Evolutionary conservation across 2,888 invertebrate species (phyloP).

Genomic region (Agonopterix alstromeriana): DNA sequence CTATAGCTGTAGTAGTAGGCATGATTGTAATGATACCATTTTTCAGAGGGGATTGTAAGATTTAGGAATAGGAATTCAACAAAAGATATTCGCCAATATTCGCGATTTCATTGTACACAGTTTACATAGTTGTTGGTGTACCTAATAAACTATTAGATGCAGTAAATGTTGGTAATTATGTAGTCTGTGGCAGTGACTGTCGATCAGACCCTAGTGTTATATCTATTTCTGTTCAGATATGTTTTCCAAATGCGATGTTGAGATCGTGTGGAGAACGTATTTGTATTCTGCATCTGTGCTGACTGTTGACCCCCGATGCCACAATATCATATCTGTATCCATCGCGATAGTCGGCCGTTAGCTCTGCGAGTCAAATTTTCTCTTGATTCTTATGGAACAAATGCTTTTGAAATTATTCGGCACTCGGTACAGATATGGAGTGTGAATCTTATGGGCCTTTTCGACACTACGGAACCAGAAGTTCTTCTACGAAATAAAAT

Average conservation of each 20-base stretch:
- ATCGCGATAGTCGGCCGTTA: constrained; percentile 47
- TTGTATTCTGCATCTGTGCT: constrained; percentile 35
- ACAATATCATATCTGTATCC: constrained; percentile 70
- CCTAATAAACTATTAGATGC: no score
- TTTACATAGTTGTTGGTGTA: no score
- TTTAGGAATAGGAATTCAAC: no score
- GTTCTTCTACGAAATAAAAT: neutral
- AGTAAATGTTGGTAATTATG: no score
- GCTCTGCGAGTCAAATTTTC: constrained; percentile 65
- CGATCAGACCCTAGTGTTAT: neutral
- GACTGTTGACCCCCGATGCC: constrained; percentile 43
- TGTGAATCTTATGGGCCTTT: constrained; percentile 56
- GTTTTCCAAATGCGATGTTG: constrained; percentile 28
- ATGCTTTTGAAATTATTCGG: constrained; percentile 16
- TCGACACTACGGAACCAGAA: constrained; percentile 19
- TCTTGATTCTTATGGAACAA: constrained; percentile 18
- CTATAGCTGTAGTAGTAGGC: no score
- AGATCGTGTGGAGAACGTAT: constrained; percentile 38
- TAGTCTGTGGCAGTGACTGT: neutral
- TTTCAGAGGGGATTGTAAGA: no score
- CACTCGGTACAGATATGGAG: constrained; percentile 70
- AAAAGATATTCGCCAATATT: no score
- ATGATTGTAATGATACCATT: no score
- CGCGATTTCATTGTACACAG: no score
- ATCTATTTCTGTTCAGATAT: constrained; percentile 31